Percentiles rank a stretch among this genome's conserved stretches.
These are phyloP conservation scores for Leptinotarsa texana DNA, from an alignment of 1,140 invertebrate species.

Conservation along the genomic window DNA sequence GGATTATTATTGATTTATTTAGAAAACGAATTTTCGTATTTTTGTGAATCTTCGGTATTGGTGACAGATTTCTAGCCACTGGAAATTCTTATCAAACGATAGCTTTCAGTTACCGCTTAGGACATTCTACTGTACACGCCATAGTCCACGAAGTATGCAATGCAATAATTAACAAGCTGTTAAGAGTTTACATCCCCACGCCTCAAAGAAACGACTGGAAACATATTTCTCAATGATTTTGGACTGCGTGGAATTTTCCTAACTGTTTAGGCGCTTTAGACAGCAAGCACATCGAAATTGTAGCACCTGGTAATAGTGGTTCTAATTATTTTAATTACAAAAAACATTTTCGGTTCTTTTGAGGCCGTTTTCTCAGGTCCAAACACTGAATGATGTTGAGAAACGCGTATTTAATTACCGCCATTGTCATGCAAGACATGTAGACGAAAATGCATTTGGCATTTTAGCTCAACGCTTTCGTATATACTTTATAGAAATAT, in stretches of 20 bases:
- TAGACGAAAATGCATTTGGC: too few relatives aligned
- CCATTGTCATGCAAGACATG: slow-evolving; percentile 43
- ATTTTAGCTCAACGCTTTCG: too few relatives aligned
- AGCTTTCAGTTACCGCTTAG: slow-evolving; percentile 19
- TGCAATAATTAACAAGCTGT: slow-evolving; percentile 1
- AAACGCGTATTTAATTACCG: slow-evolving; percentile 54
- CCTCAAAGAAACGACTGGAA: not conserved
- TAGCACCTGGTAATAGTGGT: slow-evolving; percentile 14
- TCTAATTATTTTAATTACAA: slow-evolving; percentile 60
- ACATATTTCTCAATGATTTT: slow-evolving; percentile 16
- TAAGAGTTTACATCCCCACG: not conserved
- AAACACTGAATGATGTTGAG: slow-evolving; percentile 26
- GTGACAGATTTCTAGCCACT: slow-evolving; percentile 13
- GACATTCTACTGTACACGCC: slow-evolving; percentile 22
- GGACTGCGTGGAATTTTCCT: slow-evolving; percentile 25
- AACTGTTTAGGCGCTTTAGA: slow-evolving; percentile 25
- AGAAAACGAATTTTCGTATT: too few relatives aligned
- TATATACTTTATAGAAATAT: too few relatives aligned
- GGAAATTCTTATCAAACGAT: slow-evolving; percentile 23
- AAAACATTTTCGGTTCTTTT: slow-evolving; percentile 51
- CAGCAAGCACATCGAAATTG: slow-evolving; percentile 10
- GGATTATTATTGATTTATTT: too few relatives aligned
- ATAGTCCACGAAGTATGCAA: slow-evolving; percentile 13
- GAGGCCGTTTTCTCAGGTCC: slow-evolving; percentile 32
- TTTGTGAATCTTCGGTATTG: too few relatives aligned